These are phyloP conservation scores for Trichopoda pennipes DNA, from an alignment of 2,888 invertebrate genomes.

Conservation along the genomic window DNA sequence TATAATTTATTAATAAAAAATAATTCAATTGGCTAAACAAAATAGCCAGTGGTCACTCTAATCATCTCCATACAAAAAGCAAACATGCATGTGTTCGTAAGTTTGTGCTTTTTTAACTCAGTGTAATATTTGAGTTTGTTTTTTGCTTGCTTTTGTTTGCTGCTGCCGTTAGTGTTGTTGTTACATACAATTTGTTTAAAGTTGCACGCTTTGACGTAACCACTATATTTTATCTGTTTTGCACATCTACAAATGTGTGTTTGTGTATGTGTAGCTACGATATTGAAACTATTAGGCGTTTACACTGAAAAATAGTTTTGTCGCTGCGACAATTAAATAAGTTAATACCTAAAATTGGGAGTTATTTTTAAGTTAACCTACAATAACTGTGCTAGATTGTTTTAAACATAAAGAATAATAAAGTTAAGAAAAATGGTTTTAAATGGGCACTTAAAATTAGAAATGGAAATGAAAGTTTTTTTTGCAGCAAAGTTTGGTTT, in stretches of 20 bases:
- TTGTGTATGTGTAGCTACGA: not conserved
- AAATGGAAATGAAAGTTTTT: no score
- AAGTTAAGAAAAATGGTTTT: no score
- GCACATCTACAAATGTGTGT: slow-evolving; percentile 1
- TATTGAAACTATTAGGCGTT: slow-evolving; percentile 23
- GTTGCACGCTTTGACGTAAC: slow-evolving; percentile 56
- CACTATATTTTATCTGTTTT: slow-evolving; percentile 15
- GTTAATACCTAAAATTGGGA: not conserved
- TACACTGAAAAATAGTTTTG: slow-evolving; percentile 2
- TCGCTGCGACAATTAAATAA: slow-evolving; percentile 29
- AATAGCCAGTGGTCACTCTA: slow-evolving; percentile 1
- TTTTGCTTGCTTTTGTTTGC: slow-evolving; percentile 33
- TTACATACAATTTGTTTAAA: slow-evolving; percentile 49
- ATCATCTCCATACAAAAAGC: not conserved
- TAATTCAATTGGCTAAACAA: no score
- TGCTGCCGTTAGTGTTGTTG: slow-evolving; percentile 15
- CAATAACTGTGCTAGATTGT: no score
- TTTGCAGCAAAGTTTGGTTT: no score
- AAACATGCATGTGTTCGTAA: not conserved
- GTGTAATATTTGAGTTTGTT: slow-evolving; percentile 36
- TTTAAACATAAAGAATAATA: no score
- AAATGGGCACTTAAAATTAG: no score
- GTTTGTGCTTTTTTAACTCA: not conserved
- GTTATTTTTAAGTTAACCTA: no score
- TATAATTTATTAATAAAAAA: no score